Percentiles rank a stretch among this genome's conserved stretches.
Evolutionary conservation across 1,140 invertebrate genomes (phyloP).

Genomic region (Diorhabda carinulata): DNA sequence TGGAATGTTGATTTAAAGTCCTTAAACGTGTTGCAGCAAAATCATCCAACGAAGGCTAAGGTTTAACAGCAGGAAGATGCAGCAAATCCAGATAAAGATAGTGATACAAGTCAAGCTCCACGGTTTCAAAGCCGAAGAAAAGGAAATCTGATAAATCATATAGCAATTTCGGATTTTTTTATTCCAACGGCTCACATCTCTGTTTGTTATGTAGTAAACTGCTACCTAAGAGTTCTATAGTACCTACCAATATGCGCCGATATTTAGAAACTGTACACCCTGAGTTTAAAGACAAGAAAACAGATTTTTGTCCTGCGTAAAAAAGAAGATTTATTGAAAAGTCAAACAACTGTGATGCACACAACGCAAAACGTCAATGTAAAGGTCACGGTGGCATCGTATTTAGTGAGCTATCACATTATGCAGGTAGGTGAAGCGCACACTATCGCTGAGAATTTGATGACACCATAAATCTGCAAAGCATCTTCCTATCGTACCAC

Average conservation of each 20-base stretch:
- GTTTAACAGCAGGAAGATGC: too few species aligned
- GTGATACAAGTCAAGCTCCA: too few species aligned
- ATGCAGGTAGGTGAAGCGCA: too few species aligned
- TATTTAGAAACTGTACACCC: neutral
- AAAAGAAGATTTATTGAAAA: neutral
- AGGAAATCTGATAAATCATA: neutral
- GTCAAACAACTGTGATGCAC: neutral
- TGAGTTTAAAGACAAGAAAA: neutral
- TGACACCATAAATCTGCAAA: too few species aligned
- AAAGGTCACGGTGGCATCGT: neutral
- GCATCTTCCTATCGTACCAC: too few species aligned
- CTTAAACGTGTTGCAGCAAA: too few species aligned
- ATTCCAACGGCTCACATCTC: neutral
- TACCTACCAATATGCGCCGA: neutral
- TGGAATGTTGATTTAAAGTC: too few species aligned
- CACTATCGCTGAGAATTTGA: too few species aligned
- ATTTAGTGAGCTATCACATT: too few species aligned
- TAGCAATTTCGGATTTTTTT: constrained; percentile 1
- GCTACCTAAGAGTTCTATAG: neutral
- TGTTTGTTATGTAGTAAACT: neutral
- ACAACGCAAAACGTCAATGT: neutral
- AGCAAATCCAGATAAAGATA: too few species aligned
- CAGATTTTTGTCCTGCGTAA: neutral
- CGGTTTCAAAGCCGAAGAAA: neutral
- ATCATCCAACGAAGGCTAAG: too few species aligned